phyloP scores from a whole-genome alignment of 2,797 vertebrate species.

The Podarcis siculus region DNA sequence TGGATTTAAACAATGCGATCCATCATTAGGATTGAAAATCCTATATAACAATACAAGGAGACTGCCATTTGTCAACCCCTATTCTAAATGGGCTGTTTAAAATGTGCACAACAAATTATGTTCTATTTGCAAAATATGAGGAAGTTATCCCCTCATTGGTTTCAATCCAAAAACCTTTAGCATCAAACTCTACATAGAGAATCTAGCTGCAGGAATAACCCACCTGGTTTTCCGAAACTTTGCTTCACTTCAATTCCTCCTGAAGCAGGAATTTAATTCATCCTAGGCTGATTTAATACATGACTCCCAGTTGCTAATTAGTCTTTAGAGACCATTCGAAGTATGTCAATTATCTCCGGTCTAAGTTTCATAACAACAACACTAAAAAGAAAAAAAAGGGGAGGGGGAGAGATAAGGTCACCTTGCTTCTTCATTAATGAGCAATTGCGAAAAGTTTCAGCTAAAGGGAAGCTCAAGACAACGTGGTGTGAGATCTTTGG shows the following conservation, averaged over 20 bases:
- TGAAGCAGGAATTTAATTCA: constrained; percentile 71
- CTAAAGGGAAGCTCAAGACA: background rate
- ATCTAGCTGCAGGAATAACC: constrained; percentile 45
- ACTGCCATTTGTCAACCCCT: too few species aligned
- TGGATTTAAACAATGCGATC: background rate
- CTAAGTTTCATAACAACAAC: constrained; percentile 50
- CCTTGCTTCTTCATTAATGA: constrained; percentile 53
- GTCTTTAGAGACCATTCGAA: constrained; percentile 67
- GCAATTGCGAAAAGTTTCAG: constrained; percentile 2
- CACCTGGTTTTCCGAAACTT: constrained; percentile 37
- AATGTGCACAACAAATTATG: background rate
- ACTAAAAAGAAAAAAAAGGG: background rate
- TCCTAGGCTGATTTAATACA: constrained; percentile 50
- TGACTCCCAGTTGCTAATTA: constrained; percentile 68
- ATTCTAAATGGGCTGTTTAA: background rate
- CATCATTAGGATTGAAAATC: background rate
- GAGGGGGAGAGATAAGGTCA: constrained; percentile 60
- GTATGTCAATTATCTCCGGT: constrained; percentile 62
- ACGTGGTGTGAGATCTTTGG: constrained; percentile 17
- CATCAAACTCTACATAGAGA: constrained; percentile 43
- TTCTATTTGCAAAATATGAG: too few species aligned
- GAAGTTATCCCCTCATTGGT: constrained; percentile 27
- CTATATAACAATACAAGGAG: background rate
- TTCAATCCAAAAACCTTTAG: constrained; percentile 20
- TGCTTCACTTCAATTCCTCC: constrained; percentile 50